Conservation (phyloP, 2,888 invertebrate genomes). For the Ennomos quercinarius region DNA sequence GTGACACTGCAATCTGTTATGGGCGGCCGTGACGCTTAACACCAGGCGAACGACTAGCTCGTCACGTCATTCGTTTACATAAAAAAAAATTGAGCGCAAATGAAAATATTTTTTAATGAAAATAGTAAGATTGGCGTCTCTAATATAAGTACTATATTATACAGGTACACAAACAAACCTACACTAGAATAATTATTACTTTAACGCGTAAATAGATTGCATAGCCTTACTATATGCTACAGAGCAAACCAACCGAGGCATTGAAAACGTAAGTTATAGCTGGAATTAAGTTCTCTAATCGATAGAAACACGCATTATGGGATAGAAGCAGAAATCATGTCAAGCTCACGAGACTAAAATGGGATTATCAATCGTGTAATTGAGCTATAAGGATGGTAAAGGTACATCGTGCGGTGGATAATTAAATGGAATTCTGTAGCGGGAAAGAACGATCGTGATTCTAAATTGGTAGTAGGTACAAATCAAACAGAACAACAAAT, state of each 20-base stretch:
- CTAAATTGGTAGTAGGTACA: background rate
- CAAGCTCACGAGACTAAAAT: slow-evolving; percentile 50
- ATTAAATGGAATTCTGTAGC: slow-evolving; percentile 52
- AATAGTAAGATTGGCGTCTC: no score
- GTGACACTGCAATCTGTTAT: no score
- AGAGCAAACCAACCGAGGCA: slow-evolving; percentile 43
- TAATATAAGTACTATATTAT: no score
- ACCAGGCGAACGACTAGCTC: no score
- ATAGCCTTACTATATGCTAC: no score
- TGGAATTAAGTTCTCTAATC: slow-evolving; percentile 67
- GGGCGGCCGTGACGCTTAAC: no score
- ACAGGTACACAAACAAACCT: slow-evolving; percentile 43
- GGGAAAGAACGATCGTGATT: slow-evolving; percentile 38
- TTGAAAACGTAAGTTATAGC: slow-evolving; percentile 72
- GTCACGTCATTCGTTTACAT: no score
- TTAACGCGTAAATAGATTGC: no score
- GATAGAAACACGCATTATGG: slow-evolving; percentile 64
- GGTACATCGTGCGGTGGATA: slow-evolving; percentile 55
- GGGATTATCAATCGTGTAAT: slow-evolving; percentile 55
- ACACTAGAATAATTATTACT: no score
- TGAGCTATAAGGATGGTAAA: slow-evolving; percentile 61
- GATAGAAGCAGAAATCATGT: slow-evolving; percentile 59
- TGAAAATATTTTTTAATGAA: no score
- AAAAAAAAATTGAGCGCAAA: no score
- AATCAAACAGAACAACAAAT: no score